Base-by-base conservation (phyloP, 30 jellyfish, hydroid and myxozoan genomes). In the Aurelia aurita region DNA sequence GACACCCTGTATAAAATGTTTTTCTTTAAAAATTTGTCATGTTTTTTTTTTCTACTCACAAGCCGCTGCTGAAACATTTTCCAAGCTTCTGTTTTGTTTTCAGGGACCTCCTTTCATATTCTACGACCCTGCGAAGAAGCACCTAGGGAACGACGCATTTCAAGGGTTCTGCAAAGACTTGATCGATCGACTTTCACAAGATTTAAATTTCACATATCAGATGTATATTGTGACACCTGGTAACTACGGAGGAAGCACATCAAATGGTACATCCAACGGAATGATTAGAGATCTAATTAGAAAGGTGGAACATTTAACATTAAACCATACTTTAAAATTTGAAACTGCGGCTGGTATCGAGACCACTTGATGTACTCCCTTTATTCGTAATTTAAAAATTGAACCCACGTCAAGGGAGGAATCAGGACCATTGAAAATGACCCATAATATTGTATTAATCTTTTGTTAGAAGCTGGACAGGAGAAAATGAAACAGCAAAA, bases 211-310 rank as follows among this genome's bases (percentile, higher is more conserved):
- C 88, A 78, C 88, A 4, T 81, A 77, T 39, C 91, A 86, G 43
- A 57, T 91, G 88, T 85, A 79, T 57, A 49, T 85, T 26, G 96
- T 71, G n/a, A 67, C 88, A 11, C 89, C 88, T 34, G 95, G 95
- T n/a, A 85, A 57, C 79, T 85, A 80, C 59, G 88, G 91, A 11
- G 88, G 88, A 18, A 61, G 74, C 8, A 61, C 86, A 14, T 61
- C 89, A 1, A 82, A 91, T 65, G 91, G 89, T 39, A 75, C 89
- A 5, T 91, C 97, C 83, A 91, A 91, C 45, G 98, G 98, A 22
- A 85, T 91, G 98, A 80, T 91, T 64, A 79, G 95, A 27, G 96
- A 91, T 57, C 84, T 91, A n/a, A 88, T 86, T 19, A 54, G 70
- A 25, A 88, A 86, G 95, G 95, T 85, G 65, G 9, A 34, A 1